Base-by-base conservation (phyloP, 2,888 invertebrate species). In the Caenorhabditis sulstoni region DNA sequence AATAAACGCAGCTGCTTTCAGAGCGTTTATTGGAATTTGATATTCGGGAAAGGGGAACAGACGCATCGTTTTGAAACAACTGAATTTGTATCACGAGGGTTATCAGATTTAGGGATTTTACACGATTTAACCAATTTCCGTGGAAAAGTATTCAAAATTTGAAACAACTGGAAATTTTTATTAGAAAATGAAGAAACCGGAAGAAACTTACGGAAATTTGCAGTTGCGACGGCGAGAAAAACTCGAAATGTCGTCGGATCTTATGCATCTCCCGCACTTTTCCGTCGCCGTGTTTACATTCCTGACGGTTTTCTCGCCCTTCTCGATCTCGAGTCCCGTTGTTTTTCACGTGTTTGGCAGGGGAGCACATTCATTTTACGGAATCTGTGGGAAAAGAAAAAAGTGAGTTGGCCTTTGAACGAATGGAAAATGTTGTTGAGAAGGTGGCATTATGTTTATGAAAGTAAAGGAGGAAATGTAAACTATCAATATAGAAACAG, bases 11-110 rank as follows among this genome's bases (percentile, higher is more conserved):
- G 22, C 23, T 22, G 18, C 44, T 37, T 61, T 55, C 22, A 44
- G 44, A 37, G n/a, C 55, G 49, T 65, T 41, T 65, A 66, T 70
- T 61, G 70, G 47, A 70, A 70, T 62, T 61, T 70, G 58, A 68
- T 68, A 65, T 57, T 22, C 14, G 41, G 14, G 41, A 41, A 11
- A 41, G 14, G 11, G 29, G 7, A 29, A 29, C 29, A 29, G 29
- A 29, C 7, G 29, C 49, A n/a, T n/a, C n/a, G n/a, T n/a, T n/a
- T n/a, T n/a, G n/a, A n/a, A n/a, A n/a, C n/a, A n/a, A n/a, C n/a
- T n/a, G n/a, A n/a, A n/a, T n/a, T n/a, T n/a, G n/a, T n/a, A n/a
- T n/a, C n/a, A n/a, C n/a, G n/a, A n/a, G n/a, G n/a, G 16, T 49
- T 9, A 18, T 49, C 3, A 49, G 9, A n/a, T n/a, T n/a, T n/a